These are phyloP conservation scores for Drosophila nigricruria DNA, from an alignment of 2,888 invertebrate genomes.

Conservation along the genomic window DNA sequence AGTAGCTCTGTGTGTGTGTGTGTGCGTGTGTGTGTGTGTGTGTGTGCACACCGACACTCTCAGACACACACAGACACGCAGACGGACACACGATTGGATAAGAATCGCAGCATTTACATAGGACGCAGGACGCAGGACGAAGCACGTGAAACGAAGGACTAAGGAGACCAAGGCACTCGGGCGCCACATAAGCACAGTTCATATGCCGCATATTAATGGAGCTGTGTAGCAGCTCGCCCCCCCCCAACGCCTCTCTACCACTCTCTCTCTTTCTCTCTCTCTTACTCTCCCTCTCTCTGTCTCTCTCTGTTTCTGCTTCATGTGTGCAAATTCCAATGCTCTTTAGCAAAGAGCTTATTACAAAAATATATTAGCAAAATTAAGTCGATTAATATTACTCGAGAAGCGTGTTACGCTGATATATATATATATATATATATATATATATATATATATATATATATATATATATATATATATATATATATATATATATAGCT, in stretches of 20 bases:
- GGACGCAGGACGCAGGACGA: neutral
- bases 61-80: constrained; percentile 22
- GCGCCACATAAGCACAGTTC: constrained; percentile 11
- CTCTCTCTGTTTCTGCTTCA: neutral
- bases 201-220: constrained; percentile 16
- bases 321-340: constrained; percentile 4
- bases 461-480: too few relatives aligned
- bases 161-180: constrained; percentile 7
- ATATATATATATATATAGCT: too few relatives aligned
- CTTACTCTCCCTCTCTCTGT: neutral
- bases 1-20: constrained; percentile 19
- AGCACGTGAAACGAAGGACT: too few relatives aligned
- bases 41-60: constrained; percentile 24
- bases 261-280: neutral
- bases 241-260: neutral
- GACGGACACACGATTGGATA: constrained; percentile 44
- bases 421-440: too few relatives aligned
- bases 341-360: neutral
- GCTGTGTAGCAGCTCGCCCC: neutral
- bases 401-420: neutral
- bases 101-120: constrained; percentile 52
- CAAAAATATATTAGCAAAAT: neutral
- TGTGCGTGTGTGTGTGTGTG: constrained; percentile 11
- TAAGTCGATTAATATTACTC: neutral
- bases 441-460: neutral